These are phyloP conservation scores for Callyntrura guangdongensis DNA, from an alignment of 2,888 invertebrate species.

Conservation along the genomic window DNA sequence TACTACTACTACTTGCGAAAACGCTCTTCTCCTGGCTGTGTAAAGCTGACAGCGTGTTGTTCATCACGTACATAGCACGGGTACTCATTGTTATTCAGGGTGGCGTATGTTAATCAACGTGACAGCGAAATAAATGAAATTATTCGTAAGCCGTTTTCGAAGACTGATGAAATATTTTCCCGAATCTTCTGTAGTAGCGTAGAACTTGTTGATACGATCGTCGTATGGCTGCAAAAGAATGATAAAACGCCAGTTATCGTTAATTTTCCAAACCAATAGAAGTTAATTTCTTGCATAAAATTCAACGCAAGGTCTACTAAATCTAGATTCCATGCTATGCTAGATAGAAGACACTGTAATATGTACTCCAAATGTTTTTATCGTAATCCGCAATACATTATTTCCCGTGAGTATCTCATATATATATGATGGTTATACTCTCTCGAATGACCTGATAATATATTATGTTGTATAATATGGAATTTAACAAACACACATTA, in stretches of 20 bases:
- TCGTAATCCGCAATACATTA: too few relatives aligned
- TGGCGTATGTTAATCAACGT: slow-evolving; percentile 40
- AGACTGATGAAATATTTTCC: background rate
- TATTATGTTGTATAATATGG: too few relatives aligned
- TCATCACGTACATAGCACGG: slow-evolving; percentile 63
- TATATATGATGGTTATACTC: too few relatives aligned
- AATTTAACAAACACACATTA: too few relatives aligned
- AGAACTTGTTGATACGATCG: background rate
- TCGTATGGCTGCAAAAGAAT: background rate
- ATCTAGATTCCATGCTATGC: too few relatives aligned
- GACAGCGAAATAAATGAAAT: slow-evolving; percentile 23
- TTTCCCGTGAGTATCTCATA: too few relatives aligned
- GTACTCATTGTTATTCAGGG: slow-evolving; percentile 67
- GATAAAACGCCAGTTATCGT: background rate
- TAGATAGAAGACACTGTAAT: too few relatives aligned
- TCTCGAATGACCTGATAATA: too few relatives aligned
- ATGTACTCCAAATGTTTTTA: too few relatives aligned
- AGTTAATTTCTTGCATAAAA: too few relatives aligned
- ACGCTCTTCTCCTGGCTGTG: slow-evolving; percentile 75
- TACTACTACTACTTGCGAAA: slow-evolving; percentile 76
- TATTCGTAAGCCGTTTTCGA: background rate
- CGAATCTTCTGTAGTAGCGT: background rate
- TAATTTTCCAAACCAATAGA: background rate
- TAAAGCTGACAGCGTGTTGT: slow-evolving; percentile 71
- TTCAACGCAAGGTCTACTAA: too few relatives aligned